Base-by-base conservation (phyloP, 2,113 vertebrate species). In the Eira barbara region DNA sequence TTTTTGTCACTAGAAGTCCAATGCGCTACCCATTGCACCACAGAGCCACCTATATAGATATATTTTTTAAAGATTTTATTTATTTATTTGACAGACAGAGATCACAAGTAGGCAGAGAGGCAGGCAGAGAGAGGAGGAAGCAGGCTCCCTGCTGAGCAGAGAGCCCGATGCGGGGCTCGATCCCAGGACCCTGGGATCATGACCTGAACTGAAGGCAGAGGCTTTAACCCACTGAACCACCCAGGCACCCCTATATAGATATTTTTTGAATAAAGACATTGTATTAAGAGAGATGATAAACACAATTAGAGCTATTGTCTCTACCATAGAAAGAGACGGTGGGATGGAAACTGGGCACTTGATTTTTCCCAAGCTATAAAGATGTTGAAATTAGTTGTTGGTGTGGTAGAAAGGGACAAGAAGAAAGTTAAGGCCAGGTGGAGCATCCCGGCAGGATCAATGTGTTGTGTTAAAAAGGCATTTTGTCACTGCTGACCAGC, bases 351-450 rank as follows among this genome's bases (percentile, higher is more conserved):
- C 2, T 17, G 34, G 17, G 65, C 76, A 20, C 2, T 42, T 61
- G 8, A 25, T 49, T 21, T 74, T 76, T 79, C 79, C 23, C 6
- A 82, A 29, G 7, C 45, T 11, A 87, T 34, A 29, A 39, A 85
- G 23, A 27, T 36, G 6, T 74, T 86, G 34, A 45, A 31, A 0
- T 88, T 59, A 52, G 3, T 18, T 27, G 3, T 25, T n/a, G 45
- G 10, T 55, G 2, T 47, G 27, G 36, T 8, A 79, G 2, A n/a
- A 8, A 27, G 0, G 1, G 2, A 39, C 49, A 5, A 86, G 7
- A 29, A 31, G 18, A 12, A 39, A 13, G 55, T 1, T n/a, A 31
- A 93, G 25, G 29, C 25, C 65, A 86, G 4, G 4, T 10, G 11
- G 42, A 39, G 4, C 8, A 74, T 73, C 7, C 23, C 25, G 1